A percentile compares a stretch with the other conserved stretches of the same genome.
Conservation (phyloP, 2,888 invertebrate genomes). For the Eilema sororculum region DNA sequence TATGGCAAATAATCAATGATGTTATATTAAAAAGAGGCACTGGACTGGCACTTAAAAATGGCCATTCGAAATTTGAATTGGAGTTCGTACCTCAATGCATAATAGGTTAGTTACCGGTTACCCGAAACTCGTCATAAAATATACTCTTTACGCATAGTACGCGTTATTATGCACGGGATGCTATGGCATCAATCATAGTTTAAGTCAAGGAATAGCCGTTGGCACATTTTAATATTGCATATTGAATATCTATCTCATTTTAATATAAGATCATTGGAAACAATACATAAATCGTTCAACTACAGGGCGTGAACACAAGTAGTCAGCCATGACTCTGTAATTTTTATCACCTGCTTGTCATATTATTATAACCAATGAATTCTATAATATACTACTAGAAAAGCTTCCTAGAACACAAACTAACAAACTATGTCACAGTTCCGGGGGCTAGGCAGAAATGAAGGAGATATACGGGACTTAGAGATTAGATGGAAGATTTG, state of each 20-base stretch:
- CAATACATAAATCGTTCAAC: slow-evolving; percentile 19
- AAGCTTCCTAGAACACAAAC: too few species aligned
- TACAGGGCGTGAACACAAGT: slow-evolving; percentile 10
- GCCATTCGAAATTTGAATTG: not conserved
- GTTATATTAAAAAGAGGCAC: not conserved
- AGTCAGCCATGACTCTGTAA: slow-evolving; percentile 8
- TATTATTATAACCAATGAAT: not conserved
- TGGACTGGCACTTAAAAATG: not conserved
- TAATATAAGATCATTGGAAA: slow-evolving; percentile 8
- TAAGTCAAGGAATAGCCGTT: too few species aligned
- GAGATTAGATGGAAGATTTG: too few species aligned
- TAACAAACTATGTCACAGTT: too few species aligned
- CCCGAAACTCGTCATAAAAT: too few species aligned
- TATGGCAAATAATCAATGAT: slow-evolving; percentile 26
- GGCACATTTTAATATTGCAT: not conserved
- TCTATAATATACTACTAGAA: not conserved
- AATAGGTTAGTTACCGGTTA: not conserved
- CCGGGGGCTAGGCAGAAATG: too few species aligned
- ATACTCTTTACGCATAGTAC: too few species aligned
- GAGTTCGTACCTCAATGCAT: not conserved
- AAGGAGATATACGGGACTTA: too few species aligned
- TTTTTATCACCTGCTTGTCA: slow-evolving; percentile 8
- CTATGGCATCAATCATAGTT: too few species aligned
- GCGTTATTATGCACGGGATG: too few species aligned
- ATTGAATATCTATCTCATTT: not conserved